phyloP scores from a whole-genome alignment of 2,113 vertebrate species.

The Sceloporus tristichus region DNA sequence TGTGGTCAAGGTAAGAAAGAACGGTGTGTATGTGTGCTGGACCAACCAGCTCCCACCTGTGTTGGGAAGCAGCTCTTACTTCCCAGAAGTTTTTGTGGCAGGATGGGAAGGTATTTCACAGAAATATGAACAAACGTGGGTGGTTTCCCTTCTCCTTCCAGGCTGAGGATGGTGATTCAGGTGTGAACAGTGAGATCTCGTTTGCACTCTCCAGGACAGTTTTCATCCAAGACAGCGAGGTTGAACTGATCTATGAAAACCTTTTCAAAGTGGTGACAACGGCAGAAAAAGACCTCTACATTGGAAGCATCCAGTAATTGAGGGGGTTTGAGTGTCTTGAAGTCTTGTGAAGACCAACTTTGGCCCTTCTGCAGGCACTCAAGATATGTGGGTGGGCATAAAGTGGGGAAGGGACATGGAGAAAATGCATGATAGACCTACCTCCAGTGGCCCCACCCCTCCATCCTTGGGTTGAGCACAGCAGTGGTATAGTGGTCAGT shows the following conservation, averaged over 20 bases:
- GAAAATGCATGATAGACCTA: not conserved
- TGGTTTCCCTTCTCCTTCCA: constrained; percentile 41
- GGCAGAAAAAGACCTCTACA: constrained; percentile 44
- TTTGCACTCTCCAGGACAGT: constrained; percentile 80
- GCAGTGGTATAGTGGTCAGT: no score
- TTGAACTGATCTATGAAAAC: accelerated
- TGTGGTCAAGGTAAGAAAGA: constrained; percentile 76
- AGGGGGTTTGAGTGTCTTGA: not conserved
- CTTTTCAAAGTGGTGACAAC: constrained; percentile 77
- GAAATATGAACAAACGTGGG: not conserved
- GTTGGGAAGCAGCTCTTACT: accelerated
- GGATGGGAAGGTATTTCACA: not conserved
- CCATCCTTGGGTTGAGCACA: not conserved
- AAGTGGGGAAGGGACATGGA: not conserved
- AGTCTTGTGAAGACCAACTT: not conserved
- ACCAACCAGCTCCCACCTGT: accelerated
- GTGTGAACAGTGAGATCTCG: constrained; percentile 64
- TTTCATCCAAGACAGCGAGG: constrained; percentile 68
- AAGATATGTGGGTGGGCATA: not conserved
- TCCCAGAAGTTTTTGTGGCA: accelerated
- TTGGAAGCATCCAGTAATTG: constrained; percentile 78
- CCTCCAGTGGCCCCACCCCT: not conserved
- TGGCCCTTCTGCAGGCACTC: no score
- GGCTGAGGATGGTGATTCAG: constrained; percentile 88
- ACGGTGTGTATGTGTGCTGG: no score